Conservation (phyloP, 2,113 vertebrate genomes). For the Mystacornis crossleyi region DNA sequence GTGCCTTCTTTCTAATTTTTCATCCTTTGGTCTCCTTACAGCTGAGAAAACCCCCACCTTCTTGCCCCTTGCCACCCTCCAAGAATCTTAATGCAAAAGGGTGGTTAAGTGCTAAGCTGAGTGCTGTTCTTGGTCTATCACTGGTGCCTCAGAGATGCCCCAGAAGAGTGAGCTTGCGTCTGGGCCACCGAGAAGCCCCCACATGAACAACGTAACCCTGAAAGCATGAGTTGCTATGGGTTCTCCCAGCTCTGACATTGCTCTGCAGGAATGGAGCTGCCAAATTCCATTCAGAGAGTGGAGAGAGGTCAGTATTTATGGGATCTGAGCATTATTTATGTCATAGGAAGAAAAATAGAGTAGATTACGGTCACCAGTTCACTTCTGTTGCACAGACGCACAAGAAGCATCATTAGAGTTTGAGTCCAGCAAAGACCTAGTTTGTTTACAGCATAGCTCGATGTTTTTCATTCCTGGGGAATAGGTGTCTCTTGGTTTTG, state of each 20-base stretch:
- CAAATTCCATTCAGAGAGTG: background rate
- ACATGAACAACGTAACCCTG: background rate
- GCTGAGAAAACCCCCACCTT: background rate
- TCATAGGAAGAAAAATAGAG: background rate
- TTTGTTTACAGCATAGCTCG: background rate
- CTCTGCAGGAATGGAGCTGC: background rate
- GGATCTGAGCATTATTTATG: background rate
- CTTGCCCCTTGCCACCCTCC: fast-evolving
- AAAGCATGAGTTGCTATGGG: background rate
- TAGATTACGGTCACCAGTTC: background rate
- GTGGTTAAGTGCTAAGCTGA: background rate
- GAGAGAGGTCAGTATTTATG: background rate
- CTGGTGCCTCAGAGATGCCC: background rate
- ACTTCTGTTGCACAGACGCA: background rate
- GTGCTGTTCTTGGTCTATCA: fast-evolving
- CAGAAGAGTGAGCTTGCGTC: background rate
- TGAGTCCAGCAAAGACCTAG: background rate
- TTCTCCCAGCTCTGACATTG: background rate
- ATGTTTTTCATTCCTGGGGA: background rate
- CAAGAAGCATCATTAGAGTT: background rate
- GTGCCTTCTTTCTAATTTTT: background rate
- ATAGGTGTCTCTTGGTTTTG: background rate
- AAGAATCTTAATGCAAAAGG: background rate
- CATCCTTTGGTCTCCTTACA: background rate
- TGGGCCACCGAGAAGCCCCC: fast-evolving